These are phyloP conservation scores for Lophochroa leadbeateri DNA, from an alignment of 2,113 vertebrate species.

Conservation along the genomic window DNA sequence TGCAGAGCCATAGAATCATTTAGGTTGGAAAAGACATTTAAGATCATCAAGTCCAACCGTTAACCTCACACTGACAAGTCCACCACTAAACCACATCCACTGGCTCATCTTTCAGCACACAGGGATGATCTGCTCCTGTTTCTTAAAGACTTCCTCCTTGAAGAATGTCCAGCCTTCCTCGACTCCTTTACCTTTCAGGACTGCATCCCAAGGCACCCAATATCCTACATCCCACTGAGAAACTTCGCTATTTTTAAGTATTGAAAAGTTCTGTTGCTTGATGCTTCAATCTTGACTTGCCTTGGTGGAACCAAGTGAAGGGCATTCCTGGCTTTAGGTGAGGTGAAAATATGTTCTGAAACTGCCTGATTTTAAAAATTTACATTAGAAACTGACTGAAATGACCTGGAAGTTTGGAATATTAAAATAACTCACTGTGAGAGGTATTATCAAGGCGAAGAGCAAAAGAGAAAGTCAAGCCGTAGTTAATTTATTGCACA, in stretches of 20 bases:
- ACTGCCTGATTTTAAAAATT: not conserved
- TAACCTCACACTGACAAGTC: not conserved
- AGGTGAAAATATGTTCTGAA: not conserved
- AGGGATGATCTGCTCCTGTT: not conserved
- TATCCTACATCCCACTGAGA: not conserved
- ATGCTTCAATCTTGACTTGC: not conserved
- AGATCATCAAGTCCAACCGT: fast-evolving
- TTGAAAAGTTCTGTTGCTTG: not conserved
- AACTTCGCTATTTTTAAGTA: not conserved
- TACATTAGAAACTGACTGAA: not conserved
- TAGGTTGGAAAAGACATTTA: not conserved
- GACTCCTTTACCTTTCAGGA: not conserved
- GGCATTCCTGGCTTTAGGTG: not conserved
- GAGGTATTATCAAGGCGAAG: not conserved
- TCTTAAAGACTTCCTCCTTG: not conserved
- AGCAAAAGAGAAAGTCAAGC: not conserved
- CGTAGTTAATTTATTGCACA: not conserved
- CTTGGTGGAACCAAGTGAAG: not conserved
- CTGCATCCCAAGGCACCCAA: not conserved
- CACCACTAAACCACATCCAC: not conserved
- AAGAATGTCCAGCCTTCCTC: not conserved
- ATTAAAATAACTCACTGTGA: not conserved
- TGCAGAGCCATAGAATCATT: not conserved
- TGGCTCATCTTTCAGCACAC: not conserved
- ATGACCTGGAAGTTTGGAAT: not conserved